Base-by-base conservation (phyloP, 1,140 invertebrate species). In the Drosophila littoralis region DNA sequence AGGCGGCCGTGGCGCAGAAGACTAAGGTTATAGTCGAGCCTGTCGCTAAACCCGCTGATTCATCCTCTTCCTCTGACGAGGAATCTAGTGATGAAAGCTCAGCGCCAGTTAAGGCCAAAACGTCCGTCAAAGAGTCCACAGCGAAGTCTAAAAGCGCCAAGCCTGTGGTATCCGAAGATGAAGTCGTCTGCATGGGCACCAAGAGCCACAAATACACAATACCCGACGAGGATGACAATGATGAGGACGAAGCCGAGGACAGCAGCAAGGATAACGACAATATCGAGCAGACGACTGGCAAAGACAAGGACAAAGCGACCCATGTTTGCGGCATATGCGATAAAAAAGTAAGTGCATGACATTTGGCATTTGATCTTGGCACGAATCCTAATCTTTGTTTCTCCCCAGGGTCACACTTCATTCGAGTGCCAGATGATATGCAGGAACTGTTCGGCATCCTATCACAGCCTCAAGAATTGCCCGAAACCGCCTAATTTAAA, bases 401-500 rank as follows among this genome's bases (percentile, higher is more conserved):
- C 1, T 33, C 15, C 17, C 0, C 66, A 91, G 90, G 90, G 77
- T 13, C 90, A 91, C 59, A 90, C 77, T 7, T 86, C 90, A 4
- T 91, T 91, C 13, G 72, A 91, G 35, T 91, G 90, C 32, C 90
- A 91, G 51, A 91, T 90, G 90, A 91, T 91, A 10, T 91, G 90
- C 45, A 50, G 80, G 6, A 91, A 91, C 43, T 91, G 90, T 22
- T 90, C 90, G 1, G 75, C 65, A 0, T 74, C 79, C 6, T 84
- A 83, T 76, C 90, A 91, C 35, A 75, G 79, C 36, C 55, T 90
- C 3, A 90, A 83, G 32, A 86, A 67, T 22, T 91, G 90, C 28
- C 85, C 90, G 1, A 76, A 79, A 43, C 90, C 89, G 1, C 75
- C 77, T 0, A 91, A 91, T 52, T 65, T 91, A 8, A 86, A 71